These are phyloP conservation scores for Myripristis jacobus DNA, from an alignment of 2,797 vertebrate species.

Conservation along the genomic window DNA sequence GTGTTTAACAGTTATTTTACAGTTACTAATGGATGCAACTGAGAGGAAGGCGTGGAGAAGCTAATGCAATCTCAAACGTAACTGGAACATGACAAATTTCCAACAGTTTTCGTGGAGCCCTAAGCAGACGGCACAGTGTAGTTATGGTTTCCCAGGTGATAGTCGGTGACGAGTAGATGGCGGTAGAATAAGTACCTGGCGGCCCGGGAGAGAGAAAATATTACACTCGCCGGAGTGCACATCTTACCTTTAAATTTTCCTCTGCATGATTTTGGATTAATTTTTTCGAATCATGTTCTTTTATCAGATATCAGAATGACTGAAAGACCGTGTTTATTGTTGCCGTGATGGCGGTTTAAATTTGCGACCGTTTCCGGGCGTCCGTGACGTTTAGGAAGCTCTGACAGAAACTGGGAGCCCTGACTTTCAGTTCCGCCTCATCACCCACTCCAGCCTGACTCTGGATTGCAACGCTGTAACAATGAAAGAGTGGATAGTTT, in stretches of 20 bases:
- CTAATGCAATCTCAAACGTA: accelerated
- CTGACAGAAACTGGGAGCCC: conserved; percentile 43
- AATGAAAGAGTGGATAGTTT: no score
- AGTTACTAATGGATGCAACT: accelerated
- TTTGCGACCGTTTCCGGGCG: conserved; percentile 68
- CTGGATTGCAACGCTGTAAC: no score
- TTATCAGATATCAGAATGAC: conserved; percentile 8
- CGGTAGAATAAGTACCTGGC: conserved; percentile 19
- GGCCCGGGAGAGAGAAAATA: background rate
- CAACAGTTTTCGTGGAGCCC: background rate
- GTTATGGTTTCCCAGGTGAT: conserved; percentile 67
- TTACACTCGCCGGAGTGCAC: background rate
- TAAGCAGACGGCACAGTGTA: conserved; percentile 8
- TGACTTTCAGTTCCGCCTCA: conserved; percentile 40
- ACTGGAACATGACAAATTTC: accelerated
- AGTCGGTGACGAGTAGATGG: conserved; percentile 61
- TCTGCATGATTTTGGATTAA: background rate
- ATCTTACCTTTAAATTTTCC: conserved; percentile 38
- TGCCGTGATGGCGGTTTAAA: conserved; percentile 72
- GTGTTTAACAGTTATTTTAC: no score
- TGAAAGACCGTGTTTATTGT: conserved; percentile 64
- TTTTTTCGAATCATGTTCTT: conserved; percentile 16
- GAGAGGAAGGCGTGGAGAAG: background rate
- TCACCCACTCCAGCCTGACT: no score
- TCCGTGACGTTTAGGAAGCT: conserved; percentile 40